These are phyloP conservation scores for Augiades crinisus DNA, from an alignment of 2,888 invertebrate species.

Conservation along the genomic window DNA sequence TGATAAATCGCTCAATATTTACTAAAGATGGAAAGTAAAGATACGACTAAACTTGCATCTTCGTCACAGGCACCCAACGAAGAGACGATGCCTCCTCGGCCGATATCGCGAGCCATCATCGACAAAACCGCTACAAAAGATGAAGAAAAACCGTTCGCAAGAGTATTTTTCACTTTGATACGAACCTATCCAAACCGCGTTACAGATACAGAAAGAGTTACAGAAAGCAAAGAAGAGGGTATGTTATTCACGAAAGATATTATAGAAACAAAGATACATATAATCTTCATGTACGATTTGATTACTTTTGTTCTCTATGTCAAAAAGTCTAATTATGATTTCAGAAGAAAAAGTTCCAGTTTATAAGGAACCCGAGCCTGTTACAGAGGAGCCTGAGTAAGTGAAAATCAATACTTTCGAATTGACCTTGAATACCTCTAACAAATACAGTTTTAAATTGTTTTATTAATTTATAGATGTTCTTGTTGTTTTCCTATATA, in stretches of 20 bases:
- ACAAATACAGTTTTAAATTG: too few species aligned
- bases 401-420: neutral
- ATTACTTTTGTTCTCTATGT: too few species aligned
- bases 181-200: conserved; percentile 50
- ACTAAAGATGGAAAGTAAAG: too few species aligned
- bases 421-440: too few species aligned
- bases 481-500: too few species aligned
- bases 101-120: conserved; percentile 51
- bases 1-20: too few species aligned
- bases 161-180: conserved; percentile 52
- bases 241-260: too few species aligned
- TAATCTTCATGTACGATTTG: too few species aligned
- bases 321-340: too few species aligned
- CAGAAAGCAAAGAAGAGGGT: conserved; percentile 27
- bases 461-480: too few species aligned
- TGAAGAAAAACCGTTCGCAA: conserved; percentile 59
- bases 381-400: neutral
- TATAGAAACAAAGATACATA: too few species aligned
- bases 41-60: neutral
- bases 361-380: neutral
- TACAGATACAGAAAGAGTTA: conserved; percentile 31
- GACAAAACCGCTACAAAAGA: conserved; percentile 43
- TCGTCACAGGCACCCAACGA: conserved; percentile 62
- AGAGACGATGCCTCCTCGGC: conserved; percentile 62
- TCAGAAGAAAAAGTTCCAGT: neutral